These are phyloP conservation scores for Radopholus similis DNA, from an alignment of 1,140 invertebrate species.

Conservation along the genomic window DNA sequence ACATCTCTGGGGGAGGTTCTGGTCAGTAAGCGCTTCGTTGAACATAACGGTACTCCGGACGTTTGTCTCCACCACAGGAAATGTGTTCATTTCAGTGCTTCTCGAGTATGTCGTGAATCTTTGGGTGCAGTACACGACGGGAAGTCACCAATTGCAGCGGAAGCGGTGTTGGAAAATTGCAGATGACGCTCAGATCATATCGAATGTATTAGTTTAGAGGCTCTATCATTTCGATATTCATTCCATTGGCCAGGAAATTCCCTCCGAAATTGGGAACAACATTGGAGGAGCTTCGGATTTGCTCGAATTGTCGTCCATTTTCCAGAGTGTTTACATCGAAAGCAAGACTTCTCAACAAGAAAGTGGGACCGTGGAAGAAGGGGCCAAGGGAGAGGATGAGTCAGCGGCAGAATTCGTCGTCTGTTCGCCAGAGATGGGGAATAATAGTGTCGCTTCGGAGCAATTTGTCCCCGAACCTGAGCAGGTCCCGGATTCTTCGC, in stretches of 20 bases:
- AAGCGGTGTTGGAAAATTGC: not conserved
- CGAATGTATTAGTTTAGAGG: too few species aligned
- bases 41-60: not conserved
- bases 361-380: too few species aligned
- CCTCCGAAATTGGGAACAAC: not conserved
- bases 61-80: not conserved
- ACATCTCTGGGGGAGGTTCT: slow-evolving; percentile 1
- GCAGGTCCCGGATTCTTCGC: too few species aligned
- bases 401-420: too few species aligned
- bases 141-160: not conserved
- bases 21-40: not conserved
- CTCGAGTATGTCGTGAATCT: slow-evolving; percentile 10
- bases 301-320: not conserved
- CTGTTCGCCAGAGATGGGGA: too few species aligned
- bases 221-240: too few species aligned
- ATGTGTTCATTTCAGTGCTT: slow-evolving; percentile 1
- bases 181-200: not conserved
- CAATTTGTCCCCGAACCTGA: too few species aligned
- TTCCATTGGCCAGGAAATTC: not conserved
- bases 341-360: too few species aligned
- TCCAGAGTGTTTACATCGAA: not conserved
- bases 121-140: not conserved
- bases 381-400: too few species aligned
- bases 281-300: not conserved
- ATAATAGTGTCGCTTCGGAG: too few species aligned